Base-by-base conservation (phyloP, 2,113 vertebrate genomes). In the Maccullochella peelii region DNA sequence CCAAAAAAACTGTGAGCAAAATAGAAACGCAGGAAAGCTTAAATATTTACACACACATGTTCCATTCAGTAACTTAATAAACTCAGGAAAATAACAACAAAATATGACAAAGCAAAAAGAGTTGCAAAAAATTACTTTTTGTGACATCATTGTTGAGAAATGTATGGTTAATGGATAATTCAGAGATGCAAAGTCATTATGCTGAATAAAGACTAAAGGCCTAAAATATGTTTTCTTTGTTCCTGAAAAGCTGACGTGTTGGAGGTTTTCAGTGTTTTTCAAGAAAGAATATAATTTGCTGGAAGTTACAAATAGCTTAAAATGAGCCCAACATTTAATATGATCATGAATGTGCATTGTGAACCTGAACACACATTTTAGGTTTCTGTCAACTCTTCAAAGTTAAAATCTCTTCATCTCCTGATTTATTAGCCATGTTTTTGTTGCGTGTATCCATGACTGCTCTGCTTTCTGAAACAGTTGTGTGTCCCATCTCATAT, bases 21-120 rank as follows among this genome's bases (percentile, higher is more conserved):
- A 40, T n/a, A n/a, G n/a, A n/a, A n/a, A n/a, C n/a, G n/a, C 20
- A 54, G 25, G 75, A 40, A 72, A 77, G 40, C 57, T 49, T 40
- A 10, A 85, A 52, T 80, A 83, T 83, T 73, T 77, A 87, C 79
- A 85, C 0, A 7, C 67, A 54, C 36, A 80, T 8, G 11, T 66
- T 78, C n/a, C 83, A 15, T 30, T 80, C 62, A 71, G 9, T 67
- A 61, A 49, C 40, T 76, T 15, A 8, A 67, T 20, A 30, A 62
- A 50, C 23, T 33, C 62, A 21, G 21, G 55, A 20, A 50, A 47
- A 57, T 15, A n/a, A 73, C 0, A 3, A 62, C 36, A 68, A 40
- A n/a, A 27, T 21, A 44, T 18, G 36, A 68, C 27, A 14, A 54
- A 27, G 21, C 10, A 42, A 72, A 54, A 62, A 21, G 1, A 33